These are phyloP conservation scores for Polyommatus iphigenia DNA, from an alignment of 2,888 invertebrate species.

Conservation along the genomic window DNA sequence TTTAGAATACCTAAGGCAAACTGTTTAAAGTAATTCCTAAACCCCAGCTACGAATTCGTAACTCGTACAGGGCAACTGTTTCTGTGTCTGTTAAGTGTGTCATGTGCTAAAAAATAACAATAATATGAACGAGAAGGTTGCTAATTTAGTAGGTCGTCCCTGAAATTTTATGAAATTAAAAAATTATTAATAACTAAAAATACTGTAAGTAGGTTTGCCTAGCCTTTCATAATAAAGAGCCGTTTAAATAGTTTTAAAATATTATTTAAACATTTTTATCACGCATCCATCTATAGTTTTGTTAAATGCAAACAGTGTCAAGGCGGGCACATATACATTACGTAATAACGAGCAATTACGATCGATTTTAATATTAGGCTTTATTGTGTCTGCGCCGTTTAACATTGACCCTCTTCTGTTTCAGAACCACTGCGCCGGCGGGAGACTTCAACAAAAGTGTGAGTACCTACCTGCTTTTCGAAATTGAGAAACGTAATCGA, in stretches of 20 bases:
- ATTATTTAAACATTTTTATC: slow-evolving; percentile 38
- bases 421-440: slow-evolving; percentile 49
- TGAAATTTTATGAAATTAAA: background rate
- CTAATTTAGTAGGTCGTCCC: background rate
- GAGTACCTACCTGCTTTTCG: slow-evolving; percentile 51
- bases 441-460: slow-evolving; percentile 58
- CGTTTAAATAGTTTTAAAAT: slow-evolving; percentile 5
- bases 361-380: slow-evolving; percentile 33
- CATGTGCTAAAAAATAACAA: slow-evolving; percentile 8
- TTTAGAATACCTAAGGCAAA: background rate
- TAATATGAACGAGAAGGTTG: background rate
- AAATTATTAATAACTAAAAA: background rate
- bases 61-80: background rate
- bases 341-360: slow-evolving; percentile 49
- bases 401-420: slow-evolving; percentile 45
- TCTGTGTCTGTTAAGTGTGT: background rate
- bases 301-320: slow-evolving; percentile 67
- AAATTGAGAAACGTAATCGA: slow-evolving; percentile 22
- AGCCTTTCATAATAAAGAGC: background rate
- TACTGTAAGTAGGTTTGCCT: background rate
- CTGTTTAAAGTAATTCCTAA: background rate
- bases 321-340: slow-evolving; percentile 70
- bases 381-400: slow-evolving; percentile 7
- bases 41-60: background rate
- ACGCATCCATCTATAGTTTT: slow-evolving; percentile 54